Conservation (phyloP, 2,797 vertebrate genomes). For the Chaunax sp. region DNA sequence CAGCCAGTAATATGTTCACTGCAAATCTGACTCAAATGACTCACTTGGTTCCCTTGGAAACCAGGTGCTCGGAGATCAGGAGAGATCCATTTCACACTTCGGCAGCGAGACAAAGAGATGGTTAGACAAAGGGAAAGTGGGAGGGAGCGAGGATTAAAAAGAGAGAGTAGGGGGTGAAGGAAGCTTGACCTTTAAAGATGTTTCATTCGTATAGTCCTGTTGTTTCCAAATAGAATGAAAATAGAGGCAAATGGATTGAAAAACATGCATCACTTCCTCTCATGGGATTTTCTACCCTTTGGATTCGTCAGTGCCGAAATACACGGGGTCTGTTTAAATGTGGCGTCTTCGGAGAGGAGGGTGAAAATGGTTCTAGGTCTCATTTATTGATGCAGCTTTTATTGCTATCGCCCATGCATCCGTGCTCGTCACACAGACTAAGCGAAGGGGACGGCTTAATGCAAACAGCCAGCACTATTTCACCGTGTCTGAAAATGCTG, state of each 20-base stretch:
- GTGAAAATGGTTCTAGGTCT: constrained; percentile 62
- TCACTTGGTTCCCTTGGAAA: constrained; percentile 84
- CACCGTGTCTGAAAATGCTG: constrained; percentile 15
- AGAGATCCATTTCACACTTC: constrained; percentile 84
- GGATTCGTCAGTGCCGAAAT: constrained; percentile 22
- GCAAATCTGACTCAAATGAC: constrained; percentile 71
- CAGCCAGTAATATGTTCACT: constrained; percentile 44
- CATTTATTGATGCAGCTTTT: constrained; percentile 73
- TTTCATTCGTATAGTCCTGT: constrained; percentile 43
- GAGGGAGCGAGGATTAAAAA: constrained; percentile 68
- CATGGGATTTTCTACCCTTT: constrained; percentile 49
- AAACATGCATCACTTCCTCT: constrained; percentile 40
- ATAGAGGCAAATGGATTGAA: constrained; percentile 54
- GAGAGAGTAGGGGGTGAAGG: constrained; percentile 37
- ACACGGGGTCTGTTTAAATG: constrained; percentile 56
- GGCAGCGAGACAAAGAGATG: constrained; percentile 74
- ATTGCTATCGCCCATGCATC: constrained; percentile 61
- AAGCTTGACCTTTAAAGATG: constrained; percentile 69
- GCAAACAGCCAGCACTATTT: constrained; percentile 32
- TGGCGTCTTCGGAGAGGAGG: constrained; percentile 26
- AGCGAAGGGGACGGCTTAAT: constrained; percentile 38
- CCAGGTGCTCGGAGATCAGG: constrained; percentile 80
- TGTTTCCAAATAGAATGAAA: constrained; percentile 57
- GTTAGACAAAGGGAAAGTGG: constrained; percentile 72
- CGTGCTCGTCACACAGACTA: constrained; percentile 44